phyloP scores from a whole-genome alignment of 2,113 vertebrate species.

The Osmerus mordax region DNA sequence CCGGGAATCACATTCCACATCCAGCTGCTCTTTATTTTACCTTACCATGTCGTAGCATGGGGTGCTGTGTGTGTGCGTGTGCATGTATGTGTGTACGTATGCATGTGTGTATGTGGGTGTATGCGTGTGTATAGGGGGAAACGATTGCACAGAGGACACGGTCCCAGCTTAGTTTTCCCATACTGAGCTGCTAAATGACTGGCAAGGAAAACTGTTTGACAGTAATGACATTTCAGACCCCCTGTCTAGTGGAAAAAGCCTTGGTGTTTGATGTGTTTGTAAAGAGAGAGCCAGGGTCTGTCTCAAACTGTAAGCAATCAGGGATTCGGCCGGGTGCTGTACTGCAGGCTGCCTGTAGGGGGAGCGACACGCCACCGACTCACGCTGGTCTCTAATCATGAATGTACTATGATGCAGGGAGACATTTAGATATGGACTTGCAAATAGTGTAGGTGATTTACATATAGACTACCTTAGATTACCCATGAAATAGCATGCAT shows the following conservation, averaged over 20 bases:
- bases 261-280: slow-evolving; percentile 8
- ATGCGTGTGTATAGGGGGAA: not conserved
- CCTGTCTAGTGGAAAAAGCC: not conserved
- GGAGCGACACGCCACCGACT: not conserved
- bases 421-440: not conserved
- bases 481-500: not conserved
- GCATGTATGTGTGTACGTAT: slow-evolving; percentile 13
- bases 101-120: too few relatives aligned
- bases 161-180: slow-evolving; percentile 10
- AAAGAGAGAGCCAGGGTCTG: not conserved
- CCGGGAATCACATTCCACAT: slow-evolving; percentile 49
- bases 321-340: not conserved
- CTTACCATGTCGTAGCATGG: slow-evolving; percentile 20
- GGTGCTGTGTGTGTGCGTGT: slow-evolving; percentile 22
- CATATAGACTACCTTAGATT: not conserved
- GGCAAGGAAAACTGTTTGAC: not conserved
- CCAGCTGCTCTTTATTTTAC: slow-evolving; percentile 67
- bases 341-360: not conserved
- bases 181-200: slow-evolving; percentile 5
- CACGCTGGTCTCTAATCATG: not conserved
- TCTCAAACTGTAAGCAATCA: slow-evolving; percentile 3
- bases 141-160: not conserved
- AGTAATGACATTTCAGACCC: not conserved
- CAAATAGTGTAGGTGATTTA: not conserved
- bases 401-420: not conserved